Evolutionary conservation across 2,797 vertebrate species (phyloP), one percentile per base, ranked within the genome.

Genomic region (Glyptemys insculpta): DNA sequence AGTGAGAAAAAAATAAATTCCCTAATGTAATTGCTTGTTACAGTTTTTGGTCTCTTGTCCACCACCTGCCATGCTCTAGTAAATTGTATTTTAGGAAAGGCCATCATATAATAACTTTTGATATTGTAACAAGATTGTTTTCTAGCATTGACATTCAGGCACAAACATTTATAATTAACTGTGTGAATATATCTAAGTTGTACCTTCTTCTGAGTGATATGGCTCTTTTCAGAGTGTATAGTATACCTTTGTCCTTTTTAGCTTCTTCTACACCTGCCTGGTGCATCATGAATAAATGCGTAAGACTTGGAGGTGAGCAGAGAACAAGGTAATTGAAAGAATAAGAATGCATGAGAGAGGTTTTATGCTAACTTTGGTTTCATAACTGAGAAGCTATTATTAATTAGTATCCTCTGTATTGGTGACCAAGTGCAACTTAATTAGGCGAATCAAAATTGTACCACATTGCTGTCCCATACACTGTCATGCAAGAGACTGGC

Each of bases 11-110:
- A 96, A 97, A 96, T 95, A 96, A 92, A 88, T 57, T 93, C 59
- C 52, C 82, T 96, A 97, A 95, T 96, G 57, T 98, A 98, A 98
- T 98, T 98, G 94, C 97, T 96, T 98, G 94, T 97, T 98, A 95
- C 96, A 97, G 29, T 95, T 97, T 97, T 97, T 96, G 96, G 92
- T 87, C 88, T 97, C 91, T 91, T 97, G 93, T 93, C 96, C 97
- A 91, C 96, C 91, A 94, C 94, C 94, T 97, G 97, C 95, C 92
- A 97, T 98, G 98, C 97, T 98, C 98, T 95, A 95, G 93, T 97
- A 98, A 98, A 96, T 96, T 95, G 96, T 97, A 92, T 97, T 97
- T 98, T 96, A 95, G 92, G 94, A 97, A 98, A 98, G 97, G 85
- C 96, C 94, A 96, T 88, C 95, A 83, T 92, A 94, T 96, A 96